Percentiles rank a stretch among this genome's conserved stretches.
phyloP scores from a whole-genome alignment of 2,113 vertebrate species.

The Martes martes region DNA sequence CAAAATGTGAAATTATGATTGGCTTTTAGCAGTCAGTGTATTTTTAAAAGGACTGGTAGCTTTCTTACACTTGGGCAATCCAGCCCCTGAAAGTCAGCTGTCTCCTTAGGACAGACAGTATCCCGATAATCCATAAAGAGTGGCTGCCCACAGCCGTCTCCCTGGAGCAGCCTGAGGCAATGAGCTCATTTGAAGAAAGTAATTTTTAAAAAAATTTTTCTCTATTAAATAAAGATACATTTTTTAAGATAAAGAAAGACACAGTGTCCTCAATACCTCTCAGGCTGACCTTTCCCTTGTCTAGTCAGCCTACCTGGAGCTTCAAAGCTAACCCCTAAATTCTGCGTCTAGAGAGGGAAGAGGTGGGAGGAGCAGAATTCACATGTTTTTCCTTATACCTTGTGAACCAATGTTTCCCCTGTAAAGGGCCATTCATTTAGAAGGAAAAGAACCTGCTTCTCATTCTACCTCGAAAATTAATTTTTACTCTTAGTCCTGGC shows the following conservation, averaged over 20 bases:
- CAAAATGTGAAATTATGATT: background rate
- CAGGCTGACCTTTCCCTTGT: background rate
- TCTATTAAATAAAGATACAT: background rate
- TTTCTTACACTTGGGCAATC: background rate
- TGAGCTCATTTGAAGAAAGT: background rate
- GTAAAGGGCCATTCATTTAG: background rate
- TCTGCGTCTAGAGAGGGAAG: background rate
- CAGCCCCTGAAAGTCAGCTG: background rate
- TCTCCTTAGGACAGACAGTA: background rate
- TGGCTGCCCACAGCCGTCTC: background rate
- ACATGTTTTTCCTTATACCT: background rate
- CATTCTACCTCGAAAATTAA: constrained; percentile 63
- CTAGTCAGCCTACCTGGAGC: background rate
- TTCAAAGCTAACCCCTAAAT: background rate
- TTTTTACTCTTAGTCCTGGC: constrained; percentile 62
- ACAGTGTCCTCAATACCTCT: background rate
- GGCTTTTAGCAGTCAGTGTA: background rate
- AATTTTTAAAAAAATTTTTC: background rate
- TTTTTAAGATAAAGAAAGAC: constrained; percentile 12
- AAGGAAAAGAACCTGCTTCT: constrained; percentile 36
- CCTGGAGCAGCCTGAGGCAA: background rate
- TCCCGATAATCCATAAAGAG: background rate
- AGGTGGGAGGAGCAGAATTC: background rate
- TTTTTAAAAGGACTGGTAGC: background rate
- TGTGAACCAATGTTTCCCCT: background rate